phyloP scores from a whole-genome alignment of 2,888 invertebrate genomes.

The Diaperis boleti region DNA sequence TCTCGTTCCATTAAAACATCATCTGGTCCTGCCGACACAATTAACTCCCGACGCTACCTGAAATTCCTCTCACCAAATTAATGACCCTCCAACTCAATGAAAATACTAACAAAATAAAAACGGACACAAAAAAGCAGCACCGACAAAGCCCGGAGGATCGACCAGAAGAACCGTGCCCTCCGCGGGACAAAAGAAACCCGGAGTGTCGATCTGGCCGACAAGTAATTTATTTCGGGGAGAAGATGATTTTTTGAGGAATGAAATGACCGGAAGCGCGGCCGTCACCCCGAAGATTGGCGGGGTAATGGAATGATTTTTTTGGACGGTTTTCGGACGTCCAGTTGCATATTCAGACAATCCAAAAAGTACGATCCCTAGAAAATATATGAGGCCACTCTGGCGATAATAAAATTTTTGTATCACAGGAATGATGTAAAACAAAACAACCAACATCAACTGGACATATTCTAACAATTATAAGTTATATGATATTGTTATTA shows the following conservation, averaged over 20 bases:
- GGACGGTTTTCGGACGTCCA: too few species aligned
- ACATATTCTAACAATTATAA: too few species aligned
- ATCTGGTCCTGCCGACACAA: constrained; percentile 25
- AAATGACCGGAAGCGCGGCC: constrained; percentile 17
- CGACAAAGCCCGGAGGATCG: constrained; percentile 28
- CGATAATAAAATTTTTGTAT: too few species aligned
- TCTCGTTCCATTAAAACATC: constrained; percentile 28
- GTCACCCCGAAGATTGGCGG: constrained; percentile 6
- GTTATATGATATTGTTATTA: too few species aligned
- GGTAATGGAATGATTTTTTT: not conserved
- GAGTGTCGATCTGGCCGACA: not conserved
- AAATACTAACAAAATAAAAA: constrained; percentile 44
- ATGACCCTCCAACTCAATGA: constrained; percentile 45
- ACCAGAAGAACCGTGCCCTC: not conserved
- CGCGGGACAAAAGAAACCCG: not conserved
- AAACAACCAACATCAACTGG: too few species aligned
- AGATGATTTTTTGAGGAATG: constrained; percentile 12
- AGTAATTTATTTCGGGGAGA: constrained; percentile 16
- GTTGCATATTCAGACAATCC: too few species aligned
- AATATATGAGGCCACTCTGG: too few species aligned
- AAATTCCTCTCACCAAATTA: constrained; percentile 45
- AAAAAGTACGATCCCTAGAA: too few species aligned
- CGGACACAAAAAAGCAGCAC: constrained; percentile 28
- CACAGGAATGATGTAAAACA: too few species aligned
- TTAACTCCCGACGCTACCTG: constrained; percentile 45